Percentiles rank a stretch among this genome's conserved stretches.
These are phyloP conservation scores for Reticulitermes speratus DNA, from an alignment of 1,140 invertebrate genomes.

Conservation along the genomic window DNA sequence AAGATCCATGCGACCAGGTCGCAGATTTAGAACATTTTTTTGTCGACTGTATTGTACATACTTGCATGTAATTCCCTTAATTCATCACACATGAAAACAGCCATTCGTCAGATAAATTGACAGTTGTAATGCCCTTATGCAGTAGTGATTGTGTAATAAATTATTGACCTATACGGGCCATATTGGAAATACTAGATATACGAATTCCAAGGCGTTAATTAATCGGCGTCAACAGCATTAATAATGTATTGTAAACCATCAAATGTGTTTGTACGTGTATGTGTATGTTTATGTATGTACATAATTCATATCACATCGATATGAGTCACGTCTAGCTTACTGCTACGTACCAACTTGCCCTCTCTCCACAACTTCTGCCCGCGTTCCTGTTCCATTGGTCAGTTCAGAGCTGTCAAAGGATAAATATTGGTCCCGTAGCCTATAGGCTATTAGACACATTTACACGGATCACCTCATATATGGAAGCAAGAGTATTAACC, in stretches of 20 bases:
- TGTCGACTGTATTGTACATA: neutral
- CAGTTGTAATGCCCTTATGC: neutral
- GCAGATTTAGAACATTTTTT: neutral
- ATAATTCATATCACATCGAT: neutral
- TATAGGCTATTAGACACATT: neutral
- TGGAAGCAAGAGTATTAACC: neutral
- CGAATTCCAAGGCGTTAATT: constrained; percentile 18
- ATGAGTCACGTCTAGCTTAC: neutral
- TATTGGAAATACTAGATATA: neutral
- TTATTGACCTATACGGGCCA: neutral
- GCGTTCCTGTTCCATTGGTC: neutral
- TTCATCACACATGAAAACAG: neutral
- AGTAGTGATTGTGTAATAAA: neutral
- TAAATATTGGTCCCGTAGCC: neutral
- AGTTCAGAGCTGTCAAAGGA: neutral
- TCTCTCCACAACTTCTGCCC: neutral
- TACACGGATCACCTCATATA: neutral
- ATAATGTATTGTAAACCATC: neutral
- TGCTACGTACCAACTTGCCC: neutral
- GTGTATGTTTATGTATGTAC: neutral
- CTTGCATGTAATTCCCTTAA: neutral
- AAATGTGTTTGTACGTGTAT: neutral
- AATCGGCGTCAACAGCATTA: neutral
- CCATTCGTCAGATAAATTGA: neutral
- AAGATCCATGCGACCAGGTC: too few relatives aligned